Evolutionary conservation across 2,888 invertebrate species (phyloP).

Genomic region (Nomada lathburiana): DNA sequence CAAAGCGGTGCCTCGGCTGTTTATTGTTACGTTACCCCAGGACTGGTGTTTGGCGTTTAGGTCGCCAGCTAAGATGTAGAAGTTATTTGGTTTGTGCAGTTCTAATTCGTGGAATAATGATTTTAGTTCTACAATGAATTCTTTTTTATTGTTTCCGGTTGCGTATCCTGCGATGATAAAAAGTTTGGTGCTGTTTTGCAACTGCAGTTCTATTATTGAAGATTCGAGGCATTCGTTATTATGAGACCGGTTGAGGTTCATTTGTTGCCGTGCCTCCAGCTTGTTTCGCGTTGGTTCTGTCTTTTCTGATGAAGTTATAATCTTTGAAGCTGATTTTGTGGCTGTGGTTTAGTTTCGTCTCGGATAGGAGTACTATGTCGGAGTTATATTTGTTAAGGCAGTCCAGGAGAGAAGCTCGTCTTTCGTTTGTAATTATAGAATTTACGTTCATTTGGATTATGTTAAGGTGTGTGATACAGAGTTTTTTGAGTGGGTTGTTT

Average conservation of each 20-base stretch:
- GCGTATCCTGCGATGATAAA: too few relatives aligned
- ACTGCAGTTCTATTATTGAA: background rate
- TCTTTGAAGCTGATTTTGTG: background rate
- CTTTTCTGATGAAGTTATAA: background rate
- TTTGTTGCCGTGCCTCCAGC: background rate
- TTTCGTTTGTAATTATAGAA: background rate
- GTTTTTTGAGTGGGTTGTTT: too few relatives aligned
- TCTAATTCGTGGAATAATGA: background rate
- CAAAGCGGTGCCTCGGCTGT: conserved; percentile 15
- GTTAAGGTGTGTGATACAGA: too few relatives aligned
- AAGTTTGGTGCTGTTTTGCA: too few relatives aligned
- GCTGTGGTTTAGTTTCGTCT: conserved; percentile 4
- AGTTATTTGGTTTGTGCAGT: background rate
- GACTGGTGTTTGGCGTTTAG: conserved; percentile 41
- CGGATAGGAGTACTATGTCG: background rate
- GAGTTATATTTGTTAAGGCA: background rate
- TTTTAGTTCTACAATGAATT: background rate
- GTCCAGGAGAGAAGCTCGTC: background rate
- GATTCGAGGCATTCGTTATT: background rate
- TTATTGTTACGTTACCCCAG: conserved; percentile 19
- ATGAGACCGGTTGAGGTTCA: background rate
- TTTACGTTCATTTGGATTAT: too few relatives aligned
- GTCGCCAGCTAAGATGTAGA: conserved; percentile 50
- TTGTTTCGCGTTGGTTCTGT: background rate
- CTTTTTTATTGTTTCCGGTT: background rate